A percentile compares a stretch with the other conserved stretches of the same genome.
phyloP scores from a whole-genome alignment of 2,113 vertebrate species.

The Anhinga rufa region DNA sequence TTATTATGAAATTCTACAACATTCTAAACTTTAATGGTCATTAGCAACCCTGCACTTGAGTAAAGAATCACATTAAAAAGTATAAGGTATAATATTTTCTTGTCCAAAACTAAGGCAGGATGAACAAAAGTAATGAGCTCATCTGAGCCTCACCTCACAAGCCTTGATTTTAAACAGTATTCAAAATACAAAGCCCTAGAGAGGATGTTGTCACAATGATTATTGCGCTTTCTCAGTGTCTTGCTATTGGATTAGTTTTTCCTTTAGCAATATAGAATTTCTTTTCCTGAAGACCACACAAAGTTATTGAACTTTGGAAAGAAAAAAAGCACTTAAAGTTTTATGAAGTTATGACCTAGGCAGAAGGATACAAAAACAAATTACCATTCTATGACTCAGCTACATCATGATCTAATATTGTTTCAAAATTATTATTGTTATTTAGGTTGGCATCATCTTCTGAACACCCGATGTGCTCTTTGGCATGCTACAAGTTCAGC shows the following conservation, averaged over 20 bases:
- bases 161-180: constrained; percentile 20
- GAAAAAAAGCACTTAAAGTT: constrained; percentile 19
- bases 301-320: background rate
- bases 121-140: constrained; percentile 4
- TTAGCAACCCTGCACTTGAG: constrained; percentile 36
- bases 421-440: constrained; percentile 13
- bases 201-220: background rate
- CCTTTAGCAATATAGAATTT: background rate
- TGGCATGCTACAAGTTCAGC: constrained; percentile 65
- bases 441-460: constrained; percentile 38
- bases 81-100: constrained; percentile 6
- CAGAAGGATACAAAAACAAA: constrained; percentile 8
- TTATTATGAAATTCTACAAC: constrained; percentile 45
- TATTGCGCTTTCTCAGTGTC: constrained; percentile 30
- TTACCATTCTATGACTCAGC: background rate
- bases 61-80: constrained; percentile 39
- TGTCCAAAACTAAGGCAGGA: constrained; percentile 21
- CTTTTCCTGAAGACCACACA: background rate
- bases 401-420: constrained; percentile 13
- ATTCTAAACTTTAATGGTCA: constrained; percentile 8
- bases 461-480: constrained; percentile 43
- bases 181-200: constrained; percentile 15
- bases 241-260: background rate
- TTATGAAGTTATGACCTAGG: constrained; percentile 31
- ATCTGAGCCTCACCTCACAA: background rate